phyloP scores from a whole-genome alignment of 1,140 invertebrate genomes.

The Trichogramma pretiosum region DNA sequence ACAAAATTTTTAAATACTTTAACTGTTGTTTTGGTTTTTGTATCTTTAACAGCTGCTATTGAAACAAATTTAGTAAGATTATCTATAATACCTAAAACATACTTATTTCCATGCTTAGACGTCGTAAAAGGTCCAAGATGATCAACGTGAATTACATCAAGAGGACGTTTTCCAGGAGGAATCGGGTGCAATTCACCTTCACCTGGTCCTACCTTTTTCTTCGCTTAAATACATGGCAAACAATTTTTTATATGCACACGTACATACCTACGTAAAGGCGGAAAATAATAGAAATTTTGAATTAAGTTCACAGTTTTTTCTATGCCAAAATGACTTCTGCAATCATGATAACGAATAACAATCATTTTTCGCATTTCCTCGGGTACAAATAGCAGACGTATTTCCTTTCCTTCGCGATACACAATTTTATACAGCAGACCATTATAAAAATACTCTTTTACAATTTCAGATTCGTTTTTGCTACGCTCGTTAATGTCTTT shows the following conservation, averaged over 20 bases:
- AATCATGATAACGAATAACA: constrained; percentile 9
- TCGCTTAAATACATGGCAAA: constrained; percentile 16
- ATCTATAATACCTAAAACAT: constrained; percentile 13
- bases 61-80: constrained; percentile 16
- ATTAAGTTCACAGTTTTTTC: constrained; percentile 7
- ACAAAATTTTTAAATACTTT: constrained; percentile 9
- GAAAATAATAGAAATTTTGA: constrained; percentile 14
- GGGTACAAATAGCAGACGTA: too few species aligned
- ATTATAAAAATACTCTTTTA: neutral
- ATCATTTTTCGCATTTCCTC: constrained; percentile 7
- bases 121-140: constrained; percentile 16
- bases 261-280: constrained; percentile 7
- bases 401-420: too few species aligned
- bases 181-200: constrained; percentile 19
- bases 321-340: constrained; percentile 3
- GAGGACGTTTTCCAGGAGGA: constrained; percentile 6
- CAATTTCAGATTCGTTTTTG: neutral
- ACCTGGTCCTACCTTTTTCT: constrained; percentile 13
- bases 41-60: constrained; percentile 2
- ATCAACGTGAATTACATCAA: constrained; percentile 11
- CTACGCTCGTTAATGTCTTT: neutral
- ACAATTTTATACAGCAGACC: constrained; percentile 6
- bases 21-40: neutral
- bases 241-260: constrained; percentile 12
- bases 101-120: constrained; percentile 8